Conservation (phyloP, 2,113 vertebrate genomes). For the Sinocyclocheilus rhinocerous region DNA sequence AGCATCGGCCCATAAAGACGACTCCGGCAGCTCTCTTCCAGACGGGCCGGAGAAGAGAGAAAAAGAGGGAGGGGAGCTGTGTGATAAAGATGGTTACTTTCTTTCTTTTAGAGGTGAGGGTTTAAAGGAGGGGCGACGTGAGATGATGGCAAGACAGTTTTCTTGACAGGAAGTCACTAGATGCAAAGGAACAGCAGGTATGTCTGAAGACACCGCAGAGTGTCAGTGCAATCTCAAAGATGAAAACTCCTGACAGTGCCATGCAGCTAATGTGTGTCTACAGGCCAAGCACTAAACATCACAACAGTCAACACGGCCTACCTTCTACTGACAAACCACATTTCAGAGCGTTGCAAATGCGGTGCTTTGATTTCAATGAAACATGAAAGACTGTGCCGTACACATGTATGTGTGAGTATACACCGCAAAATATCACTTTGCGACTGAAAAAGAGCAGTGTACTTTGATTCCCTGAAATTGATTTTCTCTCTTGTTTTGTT, state of each 20-base stretch:
- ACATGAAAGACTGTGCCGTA: constrained; percentile 10
- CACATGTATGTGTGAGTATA: constrained; percentile 5
- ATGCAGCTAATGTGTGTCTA: constrained; percentile 31
- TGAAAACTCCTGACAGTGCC: constrained; percentile 38
- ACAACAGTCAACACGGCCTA: constrained; percentile 22
- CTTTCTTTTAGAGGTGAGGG: constrained; percentile 63
- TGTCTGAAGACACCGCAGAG: constrained; percentile 7
- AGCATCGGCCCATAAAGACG: constrained; percentile 77
- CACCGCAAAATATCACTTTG: constrained; percentile 26
- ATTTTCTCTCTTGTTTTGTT: neutral
- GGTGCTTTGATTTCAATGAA: constrained; percentile 24
- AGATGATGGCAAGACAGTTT: constrained; percentile 42
- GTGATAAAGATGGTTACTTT: constrained; percentile 73
- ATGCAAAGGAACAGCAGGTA: constrained; percentile 25
- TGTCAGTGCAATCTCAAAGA: constrained; percentile 53
- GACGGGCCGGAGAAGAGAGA: constrained; percentile 47
- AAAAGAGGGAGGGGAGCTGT: constrained; percentile 45
- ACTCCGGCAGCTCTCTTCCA: constrained; percentile 64
- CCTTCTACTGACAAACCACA: constrained; percentile 33
- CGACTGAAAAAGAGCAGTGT: constrained; percentile 36
- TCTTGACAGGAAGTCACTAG: constrained; percentile 39
- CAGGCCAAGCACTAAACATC: constrained; percentile 16
- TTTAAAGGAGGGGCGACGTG: constrained; percentile 17
- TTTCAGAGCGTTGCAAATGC: neutral
- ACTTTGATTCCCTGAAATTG: constrained; percentile 2